Base-by-base conservation (phyloP, 2,113 vertebrate species). In the Grantiella picta region DNA sequence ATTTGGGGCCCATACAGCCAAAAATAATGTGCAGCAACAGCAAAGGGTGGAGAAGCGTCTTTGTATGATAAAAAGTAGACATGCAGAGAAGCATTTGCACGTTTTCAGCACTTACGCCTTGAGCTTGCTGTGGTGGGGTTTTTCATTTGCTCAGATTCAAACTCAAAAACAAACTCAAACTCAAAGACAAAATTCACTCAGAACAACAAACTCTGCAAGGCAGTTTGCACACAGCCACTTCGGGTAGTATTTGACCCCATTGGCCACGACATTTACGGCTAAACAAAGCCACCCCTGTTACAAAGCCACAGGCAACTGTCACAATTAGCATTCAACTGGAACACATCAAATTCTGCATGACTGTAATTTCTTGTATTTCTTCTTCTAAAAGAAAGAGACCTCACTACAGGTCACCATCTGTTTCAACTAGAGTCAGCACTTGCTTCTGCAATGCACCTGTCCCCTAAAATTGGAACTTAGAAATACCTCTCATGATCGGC, bases 271-370 rank as follows among this genome's bases (percentile, higher is more conserved):
- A 40, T 69, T 91, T 69, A 68, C 7, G 20, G 68, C 82, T 66
- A 78, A 86, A 94, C 77, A 94, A 90, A 96, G 79, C 68, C 68
- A 83, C 25, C 53, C 70, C 56, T 82, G 36, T 80, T 83, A 86
- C 28, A 82, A 94, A 90, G 89, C 89, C 89, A 82, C 81, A 85
- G 69, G 64, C 83, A 95, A 96, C 94, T 91, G 94, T 91, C 94
- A 95, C 84, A 94, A 92, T 89, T 71, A 82, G 94, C 93, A 57
- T 33, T 95, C 91, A 97, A 89, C 83, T 52, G 85, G 94, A 96
- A 96, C 87, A 33, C 71, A 61, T 7, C 11, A 7, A 42, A 82
- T 69, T 70, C 78, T 45, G 47, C 82, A 76, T 22, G 40, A 96
- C 90, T 53, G 12, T 83, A 54, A 83, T 63, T 89, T 88, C 82